Base-by-base conservation (phyloP, 2,888 invertebrate species). In the Pyrgus malvae region DNA sequence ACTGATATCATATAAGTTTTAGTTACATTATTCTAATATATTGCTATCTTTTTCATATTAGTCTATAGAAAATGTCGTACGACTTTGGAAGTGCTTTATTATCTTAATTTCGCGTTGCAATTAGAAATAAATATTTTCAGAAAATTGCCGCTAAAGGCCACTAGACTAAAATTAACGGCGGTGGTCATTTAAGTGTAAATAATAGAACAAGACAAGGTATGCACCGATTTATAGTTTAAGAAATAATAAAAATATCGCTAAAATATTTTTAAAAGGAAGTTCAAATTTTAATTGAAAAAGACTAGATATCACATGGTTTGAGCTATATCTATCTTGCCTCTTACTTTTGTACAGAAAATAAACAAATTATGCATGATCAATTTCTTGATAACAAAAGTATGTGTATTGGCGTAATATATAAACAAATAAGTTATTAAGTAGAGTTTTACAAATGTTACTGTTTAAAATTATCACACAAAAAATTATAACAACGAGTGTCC, bases 221-320 rank as follows among this genome's bases (percentile, higher is more conserved):
- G 45, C 51, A 38, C 51, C 42, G 29, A 53, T 53, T 45, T 23
- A 25, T 21, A 37, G 27, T 49, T 60, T 29, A 53, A 48, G 38
- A 53, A 53, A 54, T 48, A 17, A 58, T 56, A 49, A 51, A 50
- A 48, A 60, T 57, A 55, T 50, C 44, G 57, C 65, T 40, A 41
- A 51, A 69, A 68, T 68, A 67, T 67, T 33, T 29, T 29, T 38
- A 5, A 7, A 40, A 54, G 75, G 76, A 77, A 72, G 74, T 70
- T 61, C 56, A 42, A 62, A 60, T 64, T 72, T 72, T 73, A 74
- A 73, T 80, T 79, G 79, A 78, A 80, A 83, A 83, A 83, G 86
- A 88, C 87, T 89, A 87, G 87, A 88, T 90, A 90, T 90, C 89
- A 89, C 89, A 88, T 87, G 84, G 78, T 84, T 87, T 86, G 84